A percentile compares a stretch with the other conserved stretches of the same genome.
phyloP scores from a whole-genome alignment of 2,113 vertebrate genomes.

The Protobothrops flavoviridis region DNA sequence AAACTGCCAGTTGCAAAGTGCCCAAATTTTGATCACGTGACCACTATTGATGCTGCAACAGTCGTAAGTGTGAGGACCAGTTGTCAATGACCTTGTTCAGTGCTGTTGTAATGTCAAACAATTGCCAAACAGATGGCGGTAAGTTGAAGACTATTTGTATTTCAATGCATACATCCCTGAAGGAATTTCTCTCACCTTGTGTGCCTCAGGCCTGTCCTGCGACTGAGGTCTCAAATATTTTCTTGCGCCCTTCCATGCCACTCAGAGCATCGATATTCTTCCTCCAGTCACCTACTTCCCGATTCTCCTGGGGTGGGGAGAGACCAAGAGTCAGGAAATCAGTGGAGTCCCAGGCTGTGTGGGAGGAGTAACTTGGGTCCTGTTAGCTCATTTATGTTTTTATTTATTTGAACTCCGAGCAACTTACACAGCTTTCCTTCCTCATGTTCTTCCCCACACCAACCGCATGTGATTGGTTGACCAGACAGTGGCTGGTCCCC shows the following conservation, averaged over 20 bases:
- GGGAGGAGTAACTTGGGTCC: not conserved
- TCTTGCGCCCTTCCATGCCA: constrained; percentile 75
- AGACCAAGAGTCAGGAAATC: not conserved
- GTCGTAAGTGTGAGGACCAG: not conserved
- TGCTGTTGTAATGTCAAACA: not conserved
- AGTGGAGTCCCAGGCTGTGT: not conserved
- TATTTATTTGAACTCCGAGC: not conserved
- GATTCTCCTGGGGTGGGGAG: constrained; percentile 57
- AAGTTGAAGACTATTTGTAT: not conserved
- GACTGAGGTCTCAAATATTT: constrained; percentile 69
- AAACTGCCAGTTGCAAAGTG: too few species aligned
- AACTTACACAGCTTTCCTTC: not conserved
- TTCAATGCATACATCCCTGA: not conserved
- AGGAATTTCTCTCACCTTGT: not conserved
- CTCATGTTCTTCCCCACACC: not conserved
- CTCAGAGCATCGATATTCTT: constrained; percentile 73
- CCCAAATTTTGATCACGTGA: too few species aligned
- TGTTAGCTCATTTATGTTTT: not conserved
- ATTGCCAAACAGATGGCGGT: not conserved
- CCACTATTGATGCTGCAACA: too few species aligned
- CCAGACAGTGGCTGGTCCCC: not conserved
- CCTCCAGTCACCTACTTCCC: constrained; percentile 74
- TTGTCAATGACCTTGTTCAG: not conserved
- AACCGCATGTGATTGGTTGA: not conserved
- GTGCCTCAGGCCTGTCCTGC: not conserved